Conservation (phyloP, 1,140 invertebrate genomes). For the Drosophila sproati region DNA sequence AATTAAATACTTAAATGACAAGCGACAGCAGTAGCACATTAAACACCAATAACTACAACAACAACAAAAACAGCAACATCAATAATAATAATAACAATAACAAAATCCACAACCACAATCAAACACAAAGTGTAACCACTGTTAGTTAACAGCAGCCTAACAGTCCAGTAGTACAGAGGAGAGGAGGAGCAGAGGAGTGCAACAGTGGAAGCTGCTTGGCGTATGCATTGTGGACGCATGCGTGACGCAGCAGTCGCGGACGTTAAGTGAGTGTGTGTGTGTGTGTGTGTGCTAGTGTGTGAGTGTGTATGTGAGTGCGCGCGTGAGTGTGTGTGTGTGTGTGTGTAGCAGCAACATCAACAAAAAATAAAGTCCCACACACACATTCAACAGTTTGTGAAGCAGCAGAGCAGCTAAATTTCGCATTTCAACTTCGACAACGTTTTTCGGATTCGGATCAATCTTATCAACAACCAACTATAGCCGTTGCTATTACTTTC, state of each 20-base stretch:
- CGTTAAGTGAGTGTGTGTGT: constrained; percentile 56
- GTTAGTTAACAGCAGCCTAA: constrained; percentile 46
- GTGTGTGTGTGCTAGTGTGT: constrained; percentile 34
- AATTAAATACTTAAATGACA: constrained; percentile 70
- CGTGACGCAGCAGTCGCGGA: constrained; percentile 58
- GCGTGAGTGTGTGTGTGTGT: constrained; percentile 20
- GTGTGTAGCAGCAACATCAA: constrained; percentile 21
- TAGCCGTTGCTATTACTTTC: constrained; percentile 44
- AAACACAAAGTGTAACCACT: constrained; percentile 42
- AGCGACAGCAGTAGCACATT: constrained; percentile 39
- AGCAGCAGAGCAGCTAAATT: constrained; percentile 11
- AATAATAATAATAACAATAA: constrained; percentile 1
- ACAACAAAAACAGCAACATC: constrained; percentile 18
- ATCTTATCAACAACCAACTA: constrained; percentile 45
- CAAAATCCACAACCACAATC: constrained; percentile 24
- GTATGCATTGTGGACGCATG: constrained; percentile 66
- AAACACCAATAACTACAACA: constrained; percentile 26
- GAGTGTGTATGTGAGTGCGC: constrained; percentile 27
- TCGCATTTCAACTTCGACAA: constrained; percentile 29
- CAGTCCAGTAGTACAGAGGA: not conserved
- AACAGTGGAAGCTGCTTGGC: constrained; percentile 29
- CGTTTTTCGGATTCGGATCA: constrained; percentile 46
- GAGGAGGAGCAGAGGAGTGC: constrained; percentile 2
- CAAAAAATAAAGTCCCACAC: constrained; percentile 20
- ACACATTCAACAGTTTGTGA: constrained; percentile 43